A percentile compares a stretch with the other conserved stretches of the same genome.
Evolutionary conservation across 92 coral and sea anemone genomes (phyloP).

Genomic region (Palythoa heliodiscus): DNA sequence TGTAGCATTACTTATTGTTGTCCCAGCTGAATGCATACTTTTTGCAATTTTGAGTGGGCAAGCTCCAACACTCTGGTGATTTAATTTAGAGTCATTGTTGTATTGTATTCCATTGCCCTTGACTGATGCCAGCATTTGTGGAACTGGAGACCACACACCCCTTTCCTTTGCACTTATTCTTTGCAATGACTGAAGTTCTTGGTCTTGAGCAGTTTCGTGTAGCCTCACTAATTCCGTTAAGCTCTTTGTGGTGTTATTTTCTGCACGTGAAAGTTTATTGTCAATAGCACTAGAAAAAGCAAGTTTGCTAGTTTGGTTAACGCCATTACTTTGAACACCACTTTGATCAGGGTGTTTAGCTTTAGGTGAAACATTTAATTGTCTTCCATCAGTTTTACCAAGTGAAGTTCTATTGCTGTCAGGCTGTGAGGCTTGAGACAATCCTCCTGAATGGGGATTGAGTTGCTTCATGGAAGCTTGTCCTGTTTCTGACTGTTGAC

Average conservation of each 20-base stretch:
- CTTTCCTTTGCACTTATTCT: background rate
- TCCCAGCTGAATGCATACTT: background rate
- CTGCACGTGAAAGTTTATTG: background rate
- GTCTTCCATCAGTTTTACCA: background rate
- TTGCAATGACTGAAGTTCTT: background rate
- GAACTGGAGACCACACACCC: background rate
- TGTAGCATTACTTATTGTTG: background rate
- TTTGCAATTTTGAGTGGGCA: background rate
- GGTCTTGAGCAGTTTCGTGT: background rate
- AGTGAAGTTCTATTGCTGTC: background rate
- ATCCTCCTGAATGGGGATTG: background rate
- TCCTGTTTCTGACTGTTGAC: constrained; percentile 17
- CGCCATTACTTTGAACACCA: constrained; percentile 32
- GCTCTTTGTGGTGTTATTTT: background rate
- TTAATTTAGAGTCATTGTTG: background rate
- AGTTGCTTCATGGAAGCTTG: background rate
- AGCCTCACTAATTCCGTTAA: background rate
- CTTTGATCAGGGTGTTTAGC: constrained; percentile 27
- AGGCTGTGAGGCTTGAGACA: background rate
- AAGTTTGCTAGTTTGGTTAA: background rate
- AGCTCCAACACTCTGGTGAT: background rate
- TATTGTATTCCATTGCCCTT: background rate
- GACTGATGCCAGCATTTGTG: background rate
- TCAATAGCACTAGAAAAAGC: background rate
- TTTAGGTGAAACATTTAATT: constrained; percentile 22